Evolutionary conservation across 2,888 invertebrate species (phyloP).

Genomic region (Drosophila colorata): DNA sequence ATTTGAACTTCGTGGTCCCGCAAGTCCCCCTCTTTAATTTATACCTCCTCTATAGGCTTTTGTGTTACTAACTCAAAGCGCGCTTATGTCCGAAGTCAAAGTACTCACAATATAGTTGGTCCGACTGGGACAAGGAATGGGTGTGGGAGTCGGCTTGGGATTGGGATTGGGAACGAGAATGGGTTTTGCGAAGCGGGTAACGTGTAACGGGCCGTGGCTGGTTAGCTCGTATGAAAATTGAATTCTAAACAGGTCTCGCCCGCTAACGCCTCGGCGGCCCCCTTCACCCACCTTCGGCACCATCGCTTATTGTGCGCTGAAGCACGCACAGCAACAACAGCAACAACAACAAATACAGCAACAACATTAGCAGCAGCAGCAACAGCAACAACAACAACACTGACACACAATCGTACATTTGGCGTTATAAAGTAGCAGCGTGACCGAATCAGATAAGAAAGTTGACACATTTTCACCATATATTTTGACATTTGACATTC

Average conservation of each 20-base stretch:
- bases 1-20: conserved; percentile 1
- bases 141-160: conserved; percentile 8
- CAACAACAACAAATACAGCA: conserved; percentile 22
- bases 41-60: conserved; percentile 45
- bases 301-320: conserved; percentile 71
- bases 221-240: conserved; percentile 79
- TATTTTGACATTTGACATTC: conserved; percentile 85
- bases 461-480: conserved; percentile 85
- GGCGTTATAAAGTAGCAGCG: conserved; percentile 84
- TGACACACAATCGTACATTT: conserved; percentile 69
- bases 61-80: conserved; percentile 67
- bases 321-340: conserved; percentile 69
- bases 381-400: conserved; percentile 38
- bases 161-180: conserved; percentile 22
- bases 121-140: conserved; percentile 30
- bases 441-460: conserved; percentile 85
- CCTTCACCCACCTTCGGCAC: conserved; percentile 38
- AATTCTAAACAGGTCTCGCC: conserved; percentile 79
- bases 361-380: conserved; percentile 23
- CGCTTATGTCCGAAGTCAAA: conserved; percentile 60
- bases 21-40: conserved; percentile 7
- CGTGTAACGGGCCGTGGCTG: conserved; percentile 52
- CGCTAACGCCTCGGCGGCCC: conserved; percentile 62
- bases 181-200: conserved; percentile 36
- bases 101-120: conserved; percentile 59